Conservation (phyloP, 2,888 invertebrate species). For the Xylota segnis region DNA sequence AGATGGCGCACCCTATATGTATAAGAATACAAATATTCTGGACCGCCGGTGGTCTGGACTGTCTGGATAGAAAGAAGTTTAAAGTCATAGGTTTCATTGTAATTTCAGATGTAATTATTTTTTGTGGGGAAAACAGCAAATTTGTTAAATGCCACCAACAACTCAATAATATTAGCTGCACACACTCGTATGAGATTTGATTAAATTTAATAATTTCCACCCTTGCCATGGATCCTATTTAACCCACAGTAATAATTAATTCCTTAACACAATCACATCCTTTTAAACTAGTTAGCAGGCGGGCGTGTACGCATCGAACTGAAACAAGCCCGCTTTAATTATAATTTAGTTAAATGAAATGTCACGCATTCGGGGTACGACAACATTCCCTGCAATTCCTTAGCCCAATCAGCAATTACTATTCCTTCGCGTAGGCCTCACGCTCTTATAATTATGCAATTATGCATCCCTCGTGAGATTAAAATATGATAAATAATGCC, state of each 20-base stretch:
- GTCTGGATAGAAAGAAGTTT: no score
- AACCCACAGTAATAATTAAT: slow-evolving; percentile 38
- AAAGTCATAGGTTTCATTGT: no score
- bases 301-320: slow-evolving; percentile 45
- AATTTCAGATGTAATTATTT: no score
- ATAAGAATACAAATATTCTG: no score
- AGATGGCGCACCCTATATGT: no score
- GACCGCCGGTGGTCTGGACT: no score
- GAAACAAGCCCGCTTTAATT: slow-evolving; percentile 61
- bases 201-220: not conserved
- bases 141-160: not conserved
- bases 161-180: not conserved
- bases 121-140: no score
- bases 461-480: slow-evolving; percentile 76
- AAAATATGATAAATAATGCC: slow-evolving; percentile 76
- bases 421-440: slow-evolving; percentile 29
- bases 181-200: not conserved
- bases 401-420: slow-evolving; percentile 43
- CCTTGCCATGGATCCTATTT: not conserved
- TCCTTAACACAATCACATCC: slow-evolving; percentile 37
- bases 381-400: slow-evolving; percentile 40
- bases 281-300: slow-evolving; percentile 17
- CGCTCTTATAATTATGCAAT: slow-evolving; percentile 71
- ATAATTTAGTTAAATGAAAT: slow-evolving; percentile 61
- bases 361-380: slow-evolving; percentile 53